A percentile compares a stretch with the other conserved stretches of the same genome.
Evolutionary conservation across 1,140 invertebrate species (phyloP).

Genomic region (Cylas formicarius): DNA sequence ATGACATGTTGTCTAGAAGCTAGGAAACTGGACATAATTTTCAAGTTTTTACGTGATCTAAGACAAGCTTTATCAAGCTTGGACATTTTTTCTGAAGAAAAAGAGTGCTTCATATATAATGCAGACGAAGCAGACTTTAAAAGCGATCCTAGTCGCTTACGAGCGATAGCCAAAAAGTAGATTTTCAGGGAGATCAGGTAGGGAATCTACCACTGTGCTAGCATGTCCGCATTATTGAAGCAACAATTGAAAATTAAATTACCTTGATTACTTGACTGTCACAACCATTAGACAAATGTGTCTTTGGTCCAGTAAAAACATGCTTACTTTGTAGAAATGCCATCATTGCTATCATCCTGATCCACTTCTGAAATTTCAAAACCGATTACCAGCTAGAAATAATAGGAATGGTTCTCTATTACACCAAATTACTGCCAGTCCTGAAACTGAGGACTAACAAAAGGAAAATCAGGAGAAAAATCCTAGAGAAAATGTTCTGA

Average conservation of each 20-base stretch:
- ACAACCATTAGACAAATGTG: slow-evolving; percentile 21
- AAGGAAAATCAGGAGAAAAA: too few species aligned
- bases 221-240: slow-evolving; percentile 21
- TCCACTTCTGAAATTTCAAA: too few species aligned
- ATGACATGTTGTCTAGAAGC: slow-evolving; percentile 18
- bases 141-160: slow-evolving; percentile 13
- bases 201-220: slow-evolving; percentile 32
- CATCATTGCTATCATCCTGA: too few species aligned
- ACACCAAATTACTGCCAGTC: too few species aligned
- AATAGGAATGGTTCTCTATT: too few species aligned
- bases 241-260: slow-evolving; percentile 16
- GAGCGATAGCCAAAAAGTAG: slow-evolving; percentile 28
- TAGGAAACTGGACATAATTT: slow-evolving; percentile 18
- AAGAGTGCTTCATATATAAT: slow-evolving; percentile 20
- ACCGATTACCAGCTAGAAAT: too few species aligned
- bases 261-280: slow-evolving; percentile 15
- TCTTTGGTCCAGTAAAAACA: slow-evolving; percentile 32
- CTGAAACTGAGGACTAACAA: too few species aligned
- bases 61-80: slow-evolving; percentile 5
- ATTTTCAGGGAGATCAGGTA: slow-evolving; percentile 31
- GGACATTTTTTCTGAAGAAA: background rate
- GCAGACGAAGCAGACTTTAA: slow-evolving; percentile 17
- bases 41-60: slow-evolving; percentile 19
- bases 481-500: too few species aligned
- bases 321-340: too few species aligned